phyloP scores from a whole-genome alignment of 2,888 invertebrate species.

The Patella depressa region DNA sequence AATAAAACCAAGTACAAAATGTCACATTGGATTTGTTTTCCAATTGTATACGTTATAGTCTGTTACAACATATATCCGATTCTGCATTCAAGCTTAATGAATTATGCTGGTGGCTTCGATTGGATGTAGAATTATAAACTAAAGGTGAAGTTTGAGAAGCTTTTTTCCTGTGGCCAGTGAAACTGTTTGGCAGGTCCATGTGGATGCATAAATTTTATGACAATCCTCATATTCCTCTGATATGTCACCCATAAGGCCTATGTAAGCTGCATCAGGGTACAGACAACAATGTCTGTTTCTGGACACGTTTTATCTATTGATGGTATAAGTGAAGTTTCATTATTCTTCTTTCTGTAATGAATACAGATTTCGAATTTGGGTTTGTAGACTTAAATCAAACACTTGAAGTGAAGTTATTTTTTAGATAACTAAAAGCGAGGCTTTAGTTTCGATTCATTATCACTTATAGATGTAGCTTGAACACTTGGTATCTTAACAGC shows the following conservation, averaged over 20 bases:
- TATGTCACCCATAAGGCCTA: neutral
- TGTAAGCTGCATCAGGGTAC: neutral
- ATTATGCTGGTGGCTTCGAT: neutral
- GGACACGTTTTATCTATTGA: neutral
- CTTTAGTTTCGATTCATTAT: neutral
- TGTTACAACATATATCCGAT: neutral
- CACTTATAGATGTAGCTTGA: neutral
- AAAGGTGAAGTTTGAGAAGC: neutral
- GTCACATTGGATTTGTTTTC: too few relatives aligned
- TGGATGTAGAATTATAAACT: neutral
- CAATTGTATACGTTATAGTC: too few relatives aligned
- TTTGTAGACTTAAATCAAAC: neutral
- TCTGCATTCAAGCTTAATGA: neutral
- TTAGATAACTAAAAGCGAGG: neutral
- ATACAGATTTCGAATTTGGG: neutral
- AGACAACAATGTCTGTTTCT: neutral
- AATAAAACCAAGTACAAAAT: too few relatives aligned
- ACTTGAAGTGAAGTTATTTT: constrained; percentile 8
- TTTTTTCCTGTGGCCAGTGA: too few relatives aligned
- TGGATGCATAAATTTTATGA: constrained; percentile 5
- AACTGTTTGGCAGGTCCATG: neutral
- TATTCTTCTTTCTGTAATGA: too few relatives aligned
- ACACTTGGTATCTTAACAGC: neutral
- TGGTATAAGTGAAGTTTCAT: neutral
- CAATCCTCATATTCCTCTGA: constrained; percentile 14